Conservation (phyloP, 2,888 invertebrate genomes). For the Entomobrya multifasciata region DNA sequence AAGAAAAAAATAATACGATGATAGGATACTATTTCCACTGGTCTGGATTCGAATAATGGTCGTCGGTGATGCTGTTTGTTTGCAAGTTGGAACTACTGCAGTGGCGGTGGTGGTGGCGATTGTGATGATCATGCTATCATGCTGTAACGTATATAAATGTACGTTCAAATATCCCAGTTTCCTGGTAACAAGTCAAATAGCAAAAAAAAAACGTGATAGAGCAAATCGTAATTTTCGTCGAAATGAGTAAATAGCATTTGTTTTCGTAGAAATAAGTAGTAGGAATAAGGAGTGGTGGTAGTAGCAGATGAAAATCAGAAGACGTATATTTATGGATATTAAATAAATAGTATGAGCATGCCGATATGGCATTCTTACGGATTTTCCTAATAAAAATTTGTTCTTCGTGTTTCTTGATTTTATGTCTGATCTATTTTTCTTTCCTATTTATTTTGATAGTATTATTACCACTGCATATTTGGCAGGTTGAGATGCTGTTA, state of each 20-base stretch:
- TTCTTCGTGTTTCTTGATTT: not conserved
- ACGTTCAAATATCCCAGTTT: no score
- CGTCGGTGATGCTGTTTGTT: not conserved
- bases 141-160: no score
- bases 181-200: no score
- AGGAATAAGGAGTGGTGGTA: no score
- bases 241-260: not conserved
- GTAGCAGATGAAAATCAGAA: no score
- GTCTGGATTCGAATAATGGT: not conserved
- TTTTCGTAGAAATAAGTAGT: no score
- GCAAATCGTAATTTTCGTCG: not conserved
- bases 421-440: not conserved
- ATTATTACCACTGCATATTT: not conserved
- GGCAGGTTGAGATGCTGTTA: not conserved
- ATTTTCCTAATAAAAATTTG: constrained; percentile 40
- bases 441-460: not conserved
- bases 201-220: no score
- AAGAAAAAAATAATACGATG: no score
- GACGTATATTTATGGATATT: no score
- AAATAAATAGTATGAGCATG: constrained; percentile 13
- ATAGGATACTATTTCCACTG: no score
- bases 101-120: not conserved
- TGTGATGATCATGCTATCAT: not conserved
- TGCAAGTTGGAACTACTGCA: not conserved
- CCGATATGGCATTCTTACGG: constrained; percentile 19